Base-by-base conservation (phyloP, 2,113 vertebrate genomes). In the Papio anubis region DNA sequence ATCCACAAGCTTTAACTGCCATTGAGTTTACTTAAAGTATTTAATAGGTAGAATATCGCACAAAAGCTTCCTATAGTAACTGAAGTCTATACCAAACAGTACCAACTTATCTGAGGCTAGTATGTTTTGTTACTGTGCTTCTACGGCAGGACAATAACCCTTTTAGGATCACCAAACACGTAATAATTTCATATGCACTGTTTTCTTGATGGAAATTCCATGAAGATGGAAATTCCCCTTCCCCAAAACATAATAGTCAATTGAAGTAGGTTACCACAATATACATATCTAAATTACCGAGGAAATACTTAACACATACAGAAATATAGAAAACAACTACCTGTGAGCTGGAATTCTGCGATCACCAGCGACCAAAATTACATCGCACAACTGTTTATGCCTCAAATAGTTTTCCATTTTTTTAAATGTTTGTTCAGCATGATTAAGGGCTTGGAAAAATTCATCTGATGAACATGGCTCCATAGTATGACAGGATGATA, bases 391-490 rank as follows among this genome's bases (percentile, higher is more conserved):
- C 97, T 99, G 99, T 68, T 99, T 99, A 94, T 99, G 99, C 97
- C 99, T 99, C 94, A 99, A 98, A 98, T 99, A 99, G 94, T 99
- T 99, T 98, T 99, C 99, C 99, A 99, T 99, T 98, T 99, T 99
- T 97, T 99, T 99, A 98, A 99, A 99, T 81, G 99, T 99, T 96
- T 99, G 98, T 94, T 99, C 99, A 6, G 99, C 99, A 10, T 99
- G 99, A 97, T 99, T 99, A 98, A 99, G 98, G 40, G 99, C 99
- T 81, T 99, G 99, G 98, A 99, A 99, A 98, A 99, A 99, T 98
- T 99, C 99, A 98, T 99, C 99, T 18, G 99, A 99, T 30, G 98
- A 99, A 84, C 99, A 99, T 57, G 99, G 99, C 98, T 99, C 99
- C 99, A 99, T 99, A 32, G 99, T 99, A 96, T 99, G 99, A 95